phyloP scores from a whole-genome alignment of 2,888 invertebrate species.

The Sinelater perroti region DNA sequence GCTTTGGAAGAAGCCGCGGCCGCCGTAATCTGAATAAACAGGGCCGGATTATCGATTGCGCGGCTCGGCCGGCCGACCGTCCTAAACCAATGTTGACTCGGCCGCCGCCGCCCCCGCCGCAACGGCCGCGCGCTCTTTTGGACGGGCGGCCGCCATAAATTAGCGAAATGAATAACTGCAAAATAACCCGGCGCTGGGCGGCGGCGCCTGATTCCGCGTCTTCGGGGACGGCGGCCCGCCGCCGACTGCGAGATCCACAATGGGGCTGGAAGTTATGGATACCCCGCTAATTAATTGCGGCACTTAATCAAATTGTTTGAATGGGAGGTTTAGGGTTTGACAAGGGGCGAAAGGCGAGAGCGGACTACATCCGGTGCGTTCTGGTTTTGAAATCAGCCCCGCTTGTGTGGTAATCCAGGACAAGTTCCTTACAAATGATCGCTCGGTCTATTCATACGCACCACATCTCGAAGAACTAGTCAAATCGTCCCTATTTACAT shows the following conservation, averaged over 20 bases:
- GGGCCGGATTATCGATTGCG: slow-evolving; percentile 38
- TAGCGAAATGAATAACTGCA: slow-evolving; percentile 3
- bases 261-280: slow-evolving; percentile 19
- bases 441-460: no score
- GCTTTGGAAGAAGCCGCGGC: slow-evolving; percentile 5
- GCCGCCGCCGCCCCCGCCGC: slow-evolving; percentile 19
- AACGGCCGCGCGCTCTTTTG: no score
- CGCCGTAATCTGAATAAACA: slow-evolving; percentile 38
- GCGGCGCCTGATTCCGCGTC: no score
- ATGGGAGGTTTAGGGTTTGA: neutral
- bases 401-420: no score
- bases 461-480: no score
- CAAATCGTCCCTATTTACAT: no score
- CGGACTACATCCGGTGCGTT: no score
- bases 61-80: slow-evolving; percentile 29
- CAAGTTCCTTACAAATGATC: no score
- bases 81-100: slow-evolving; percentile 40
- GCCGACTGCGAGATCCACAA: no score
- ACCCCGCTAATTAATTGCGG: slow-evolving; percentile 16
- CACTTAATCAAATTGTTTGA: slow-evolving; percentile 1
- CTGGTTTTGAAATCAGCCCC: no score
- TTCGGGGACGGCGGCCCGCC: no score
- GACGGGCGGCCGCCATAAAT: no score
- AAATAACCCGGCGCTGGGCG: neutral
- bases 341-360: neutral